Base-by-base conservation (phyloP, 2,113 vertebrate genomes). In the Chascanopsetta lugubris region DNA sequence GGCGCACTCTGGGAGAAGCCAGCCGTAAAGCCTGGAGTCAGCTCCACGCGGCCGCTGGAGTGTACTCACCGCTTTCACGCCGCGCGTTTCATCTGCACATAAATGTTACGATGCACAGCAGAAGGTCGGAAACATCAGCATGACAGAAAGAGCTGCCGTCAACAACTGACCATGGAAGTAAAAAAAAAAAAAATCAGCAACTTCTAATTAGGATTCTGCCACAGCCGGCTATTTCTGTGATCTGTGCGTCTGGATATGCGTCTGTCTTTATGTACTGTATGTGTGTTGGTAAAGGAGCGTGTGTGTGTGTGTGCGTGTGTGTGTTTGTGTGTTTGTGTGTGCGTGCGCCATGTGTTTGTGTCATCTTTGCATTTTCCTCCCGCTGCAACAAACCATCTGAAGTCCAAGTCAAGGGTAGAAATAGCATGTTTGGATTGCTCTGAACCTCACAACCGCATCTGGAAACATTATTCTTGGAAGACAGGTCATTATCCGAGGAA, bases 391-490 rank as follows among this genome's bases (percentile, higher is more conserved):
- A 63, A 61, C 61, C 65, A 26, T 77, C 66, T 62, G 43, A 87
- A 70, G 82, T 75, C 63, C 50, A 77, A 79, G 53, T 34, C 67
- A 70, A 72, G 46, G 36, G 80, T 58, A 75, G 79, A 90, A 89
- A 86, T 78, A 82, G 75, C 72, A 76, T 81, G 84, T 85, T 90
- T 86, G 81, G 69, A 63, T 85, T 69, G 70, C 72, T 69, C 58
- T 60, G 72, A 85, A 85, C 79, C 87, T 79, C 77, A 27, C 77
- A 88, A 84, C 86, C 85, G 72, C 88, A 91, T 89, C 78, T 89
- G 88, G 82, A 91, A 91, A 89, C 77, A 77, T 86, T 86, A 88
- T 90, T 89, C 84, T 86, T 88, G 77, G 83, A 90, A 85, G 83
- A 76, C 83, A 61, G 75, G 66, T 87, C 84, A 87, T 89, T 87